Percentiles rank a stretch among this genome's conserved stretches.
These are phyloP conservation scores for Andrena dorsata DNA, from an alignment of 2,888 invertebrate species.

Conservation along the genomic window DNA sequence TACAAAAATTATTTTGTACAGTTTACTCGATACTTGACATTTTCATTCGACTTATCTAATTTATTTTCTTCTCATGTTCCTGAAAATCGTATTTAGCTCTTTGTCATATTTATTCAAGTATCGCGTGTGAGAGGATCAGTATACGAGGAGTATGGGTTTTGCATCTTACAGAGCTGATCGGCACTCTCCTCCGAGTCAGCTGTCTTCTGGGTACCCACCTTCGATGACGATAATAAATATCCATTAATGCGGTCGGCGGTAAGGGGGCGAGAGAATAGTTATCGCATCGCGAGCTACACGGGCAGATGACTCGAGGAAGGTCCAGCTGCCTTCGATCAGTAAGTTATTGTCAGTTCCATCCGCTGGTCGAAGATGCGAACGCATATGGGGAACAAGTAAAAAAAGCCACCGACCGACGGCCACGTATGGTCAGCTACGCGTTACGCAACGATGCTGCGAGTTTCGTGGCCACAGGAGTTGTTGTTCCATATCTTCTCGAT, in stretches of 20 bases:
- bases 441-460: slow-evolving; percentile 15
- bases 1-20: too few relatives aligned
- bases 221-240: slow-evolving; percentile 83
- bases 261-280: slow-evolving; percentile 82
- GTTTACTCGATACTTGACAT: too few relatives aligned
- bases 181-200: slow-evolving; percentile 64
- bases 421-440: not conserved
- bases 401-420: not conserved
- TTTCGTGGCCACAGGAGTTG: not conserved
- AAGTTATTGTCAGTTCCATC: slow-evolving; percentile 73
- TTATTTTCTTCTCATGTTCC: too few relatives aligned
- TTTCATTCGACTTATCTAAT: too few relatives aligned
- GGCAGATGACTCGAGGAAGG: slow-evolving; percentile 83
- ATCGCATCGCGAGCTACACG: slow-evolving; percentile 82
- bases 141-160: not conserved
- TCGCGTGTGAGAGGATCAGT: not conserved
- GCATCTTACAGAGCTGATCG: slow-evolving; percentile 61
- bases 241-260: slow-evolving; percentile 78
- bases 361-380: slow-evolving; percentile 57
- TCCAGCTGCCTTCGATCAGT: slow-evolving; percentile 82
- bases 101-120: not conserved
- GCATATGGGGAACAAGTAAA: slow-evolving; percentile 40
- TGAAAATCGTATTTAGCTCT: not conserved
- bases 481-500: not conserved
- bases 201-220: slow-evolving; percentile 74